Base-by-base conservation (phyloP, 2,888 invertebrate species). In the Chaitophorus viminalis region DNA sequence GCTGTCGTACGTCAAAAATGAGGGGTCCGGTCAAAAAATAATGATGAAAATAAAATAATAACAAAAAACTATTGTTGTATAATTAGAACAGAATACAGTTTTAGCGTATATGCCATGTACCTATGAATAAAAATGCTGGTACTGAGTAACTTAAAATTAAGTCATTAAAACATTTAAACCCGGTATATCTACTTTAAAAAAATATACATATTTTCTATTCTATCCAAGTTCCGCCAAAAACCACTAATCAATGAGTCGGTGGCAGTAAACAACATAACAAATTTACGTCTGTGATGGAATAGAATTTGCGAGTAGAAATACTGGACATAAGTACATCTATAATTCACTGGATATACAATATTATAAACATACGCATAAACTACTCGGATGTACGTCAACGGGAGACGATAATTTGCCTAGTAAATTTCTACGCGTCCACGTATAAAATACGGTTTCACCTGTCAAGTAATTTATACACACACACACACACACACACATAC, bases 361-460 rank as follows among this genome's bases (percentile, higher is more conserved):
- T 21, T 36, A 74, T 70, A 72, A 21, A 72, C 29, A 72, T n/a
- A 54, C 31, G 11, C n/a, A n/a, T 14, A 72, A 2, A 3, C 36
- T 54, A 25, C 33, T 65, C 68, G 29, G 17, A 70, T 70, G 39
- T 25, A 82, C 36, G 75, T 75, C 75, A 75, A 46, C 65, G 29
- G 39, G 29, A 39, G 17, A 76, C 36, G 83, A 83, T 83, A 75
- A 83, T 83, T 83, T 83, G 75, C 83, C 65, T 75, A 75, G 39
- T 83, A 31, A 31, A 76, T 82, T 36, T 82, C 33, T 72, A 36
- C 17, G 74, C 39, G 8, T 36, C 17, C 11, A 17, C n/a, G 39
- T 31, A 84, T 33, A 84, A 76, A 84, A 76, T 46, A 84, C 65
- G n/a, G 76, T 84, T 84, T 84, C 76, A 84, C 84, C 84, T 84